Percentiles rank a stretch among this genome's conserved stretches.
Evolutionary conservation across 2,888 invertebrate genomes (phyloP).

Genomic region (Rhamphomyia laevipes): DNA sequence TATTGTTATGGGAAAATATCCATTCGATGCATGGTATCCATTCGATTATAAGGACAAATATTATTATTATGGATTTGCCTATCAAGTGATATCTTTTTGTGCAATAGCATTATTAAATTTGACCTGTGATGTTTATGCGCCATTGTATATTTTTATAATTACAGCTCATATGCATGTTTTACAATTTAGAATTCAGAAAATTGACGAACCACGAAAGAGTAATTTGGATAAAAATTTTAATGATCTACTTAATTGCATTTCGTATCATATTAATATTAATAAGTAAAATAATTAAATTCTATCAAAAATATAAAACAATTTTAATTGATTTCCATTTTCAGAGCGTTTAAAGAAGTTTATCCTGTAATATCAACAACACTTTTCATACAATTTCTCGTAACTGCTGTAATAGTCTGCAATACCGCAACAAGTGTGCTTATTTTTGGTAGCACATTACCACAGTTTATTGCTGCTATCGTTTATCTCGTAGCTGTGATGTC

Average conservation of each 20-base stretch:
- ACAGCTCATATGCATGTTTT: not conserved
- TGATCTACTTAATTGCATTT: too few species aligned
- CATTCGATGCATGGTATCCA: not conserved
- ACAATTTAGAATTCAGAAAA: not conserved
- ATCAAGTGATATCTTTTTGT: not conserved
- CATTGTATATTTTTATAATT: not conserved
- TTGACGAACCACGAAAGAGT: not conserved
- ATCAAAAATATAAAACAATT: too few species aligned
- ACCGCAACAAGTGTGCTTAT: slow-evolving; percentile 20
- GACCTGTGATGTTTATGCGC: not conserved
- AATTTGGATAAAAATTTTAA: too few species aligned
- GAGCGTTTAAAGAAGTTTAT: slow-evolving; percentile 6
- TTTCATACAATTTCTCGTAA: slow-evolving; percentile 18
- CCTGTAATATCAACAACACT: slow-evolving; percentile 18
- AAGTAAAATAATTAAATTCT: too few species aligned
- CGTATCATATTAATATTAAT: too few species aligned
- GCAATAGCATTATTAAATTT: not conserved
- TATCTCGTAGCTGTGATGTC: slow-evolving; percentile 15
- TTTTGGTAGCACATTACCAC: slow-evolving; percentile 15
- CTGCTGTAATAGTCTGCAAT: slow-evolving; percentile 16
- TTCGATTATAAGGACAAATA: not conserved
- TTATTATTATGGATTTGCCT: not conserved
- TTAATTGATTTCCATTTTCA: too few species aligned
- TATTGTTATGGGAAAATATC: not conserved
- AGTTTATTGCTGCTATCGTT: slow-evolving; percentile 13